Evolutionary conservation across 35 echinoderm and acorn worm species (phyloP).

Genomic region (Acanthaster planci): DNA sequence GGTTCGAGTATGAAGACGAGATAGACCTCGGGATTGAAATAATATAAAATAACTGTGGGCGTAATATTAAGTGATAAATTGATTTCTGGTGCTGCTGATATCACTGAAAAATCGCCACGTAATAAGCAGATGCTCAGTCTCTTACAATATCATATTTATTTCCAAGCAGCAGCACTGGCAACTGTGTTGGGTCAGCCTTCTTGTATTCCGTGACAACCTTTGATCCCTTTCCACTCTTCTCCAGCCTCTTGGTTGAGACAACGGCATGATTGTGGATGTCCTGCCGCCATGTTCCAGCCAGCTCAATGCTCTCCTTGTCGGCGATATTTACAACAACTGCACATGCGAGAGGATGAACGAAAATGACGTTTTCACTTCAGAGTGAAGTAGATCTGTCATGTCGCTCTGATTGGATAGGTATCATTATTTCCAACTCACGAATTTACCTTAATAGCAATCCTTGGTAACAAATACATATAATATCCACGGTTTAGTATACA

Average conservation of each 20-base stretch:
- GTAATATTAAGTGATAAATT: no score
- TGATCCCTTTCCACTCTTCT: conserved; percentile 59
- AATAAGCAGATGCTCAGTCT: background rate
- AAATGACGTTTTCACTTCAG: background rate
- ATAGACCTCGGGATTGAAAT: no score
- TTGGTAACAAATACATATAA: no score
- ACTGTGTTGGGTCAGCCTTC: conserved; percentile 70
- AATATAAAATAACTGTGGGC: no score
- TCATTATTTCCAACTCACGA: no score
- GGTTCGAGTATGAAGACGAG: no score
- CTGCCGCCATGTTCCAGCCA: conserved; percentile 88
- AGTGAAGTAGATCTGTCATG: background rate
- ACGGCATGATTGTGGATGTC: conserved; percentile 91
- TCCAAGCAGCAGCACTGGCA: conserved; percentile 89
- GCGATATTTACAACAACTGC: conserved; percentile 89
- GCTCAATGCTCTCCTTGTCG: conserved; percentile 82
- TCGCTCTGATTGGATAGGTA: no score
- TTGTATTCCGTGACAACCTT: conserved; percentile 69
- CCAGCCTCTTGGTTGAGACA: conserved; percentile 51
- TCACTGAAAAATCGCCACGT: no score
- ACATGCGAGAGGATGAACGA: background rate
- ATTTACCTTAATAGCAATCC: no score
- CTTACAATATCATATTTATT: conserved; percentile 98
- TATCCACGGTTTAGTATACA: no score
- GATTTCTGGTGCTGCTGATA: no score